Percentiles rank a stretch among this genome's conserved stretches.
phyloP scores from a whole-genome alignment of 1,140 invertebrate species.

The Aporrectodea caliginosa region DNA sequence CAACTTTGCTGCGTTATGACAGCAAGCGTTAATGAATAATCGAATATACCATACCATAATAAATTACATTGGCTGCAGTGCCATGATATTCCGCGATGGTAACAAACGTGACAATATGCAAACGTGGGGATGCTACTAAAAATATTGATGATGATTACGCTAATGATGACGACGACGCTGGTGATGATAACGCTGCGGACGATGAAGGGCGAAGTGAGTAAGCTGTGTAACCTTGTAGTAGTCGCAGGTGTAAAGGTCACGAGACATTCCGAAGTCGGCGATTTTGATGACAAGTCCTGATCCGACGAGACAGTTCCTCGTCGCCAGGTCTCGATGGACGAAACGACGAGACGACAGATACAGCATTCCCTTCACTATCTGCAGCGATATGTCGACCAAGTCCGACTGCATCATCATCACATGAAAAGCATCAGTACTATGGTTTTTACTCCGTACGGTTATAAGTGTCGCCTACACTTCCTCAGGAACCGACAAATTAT shows the following conservation, averaged over 20 bases:
- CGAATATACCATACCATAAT: too few species aligned
- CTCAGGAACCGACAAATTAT: neutral
- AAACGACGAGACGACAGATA: conserved; percentile 92
- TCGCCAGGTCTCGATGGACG: conserved; percentile 91
- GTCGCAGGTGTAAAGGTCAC: conserved; percentile 77
- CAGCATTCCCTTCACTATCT: conserved; percentile 84
- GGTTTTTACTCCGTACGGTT: neutral
- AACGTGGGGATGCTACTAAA: too few species aligned
- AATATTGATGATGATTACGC: too few species aligned
- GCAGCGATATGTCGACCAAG: conserved; percentile 46
- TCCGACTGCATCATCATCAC: conserved; percentile 41
- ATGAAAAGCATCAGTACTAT: neutral
- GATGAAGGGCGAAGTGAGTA: too few species aligned
- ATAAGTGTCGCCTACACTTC: neutral
- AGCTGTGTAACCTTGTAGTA: conserved; percentile 91
- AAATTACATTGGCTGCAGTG: too few species aligned
- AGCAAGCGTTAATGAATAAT: too few species aligned
- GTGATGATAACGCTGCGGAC: too few species aligned
- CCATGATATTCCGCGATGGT: too few species aligned
- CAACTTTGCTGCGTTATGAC: too few species aligned
- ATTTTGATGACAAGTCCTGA: conserved; percentile 93
- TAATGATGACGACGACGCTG: too few species aligned
- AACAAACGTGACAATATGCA: too few species aligned
- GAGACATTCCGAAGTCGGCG: conserved; percentile 68
- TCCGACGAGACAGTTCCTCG: conserved; percentile 90